Conservation (phyloP, 2,113 vertebrate species). For the Casuarius casuarius region DNA sequence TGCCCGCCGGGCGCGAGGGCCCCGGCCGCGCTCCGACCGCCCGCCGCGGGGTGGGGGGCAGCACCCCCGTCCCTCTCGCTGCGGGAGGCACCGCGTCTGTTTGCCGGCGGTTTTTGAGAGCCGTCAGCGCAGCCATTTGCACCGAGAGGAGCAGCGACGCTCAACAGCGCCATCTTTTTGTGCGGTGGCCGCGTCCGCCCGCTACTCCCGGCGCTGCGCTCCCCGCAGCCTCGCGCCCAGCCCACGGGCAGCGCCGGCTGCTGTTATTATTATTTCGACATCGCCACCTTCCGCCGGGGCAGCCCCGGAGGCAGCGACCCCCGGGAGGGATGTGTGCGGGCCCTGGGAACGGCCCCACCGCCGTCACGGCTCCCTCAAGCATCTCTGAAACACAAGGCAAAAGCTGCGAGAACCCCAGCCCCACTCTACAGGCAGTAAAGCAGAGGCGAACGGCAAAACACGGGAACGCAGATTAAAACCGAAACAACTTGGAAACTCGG, state of each 20-base stretch:
- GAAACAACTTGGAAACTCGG: neutral
- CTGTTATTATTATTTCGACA: too few relatives aligned
- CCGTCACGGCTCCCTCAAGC: too few relatives aligned
- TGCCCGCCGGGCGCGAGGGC: neutral
- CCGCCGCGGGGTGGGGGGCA: too few relatives aligned
- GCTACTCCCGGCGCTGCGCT: neutral
- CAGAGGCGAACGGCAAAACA: rapidly evolving
- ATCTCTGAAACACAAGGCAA: neutral
- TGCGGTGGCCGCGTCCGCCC: too few relatives aligned
- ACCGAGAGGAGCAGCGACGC: neutral
- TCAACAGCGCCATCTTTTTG: rapidly evolving
- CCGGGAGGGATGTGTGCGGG: too few relatives aligned
- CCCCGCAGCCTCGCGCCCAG: rapidly evolving
- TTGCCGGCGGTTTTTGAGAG: neutral
- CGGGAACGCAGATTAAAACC: neutral
- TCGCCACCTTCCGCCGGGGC: too few relatives aligned
- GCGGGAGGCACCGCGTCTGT: neutral
- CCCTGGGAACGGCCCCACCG: too few relatives aligned
- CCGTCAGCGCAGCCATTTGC: neutral
- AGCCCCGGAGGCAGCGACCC: too few relatives aligned
- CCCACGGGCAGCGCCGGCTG: neutral
- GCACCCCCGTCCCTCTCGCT: neutral
- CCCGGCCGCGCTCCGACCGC: neutral
- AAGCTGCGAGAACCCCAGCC: neutral
- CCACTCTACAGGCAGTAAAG: too few relatives aligned